Conservation (phyloP, 2,888 invertebrate species). For the Epinotia brunnichana region DNA sequence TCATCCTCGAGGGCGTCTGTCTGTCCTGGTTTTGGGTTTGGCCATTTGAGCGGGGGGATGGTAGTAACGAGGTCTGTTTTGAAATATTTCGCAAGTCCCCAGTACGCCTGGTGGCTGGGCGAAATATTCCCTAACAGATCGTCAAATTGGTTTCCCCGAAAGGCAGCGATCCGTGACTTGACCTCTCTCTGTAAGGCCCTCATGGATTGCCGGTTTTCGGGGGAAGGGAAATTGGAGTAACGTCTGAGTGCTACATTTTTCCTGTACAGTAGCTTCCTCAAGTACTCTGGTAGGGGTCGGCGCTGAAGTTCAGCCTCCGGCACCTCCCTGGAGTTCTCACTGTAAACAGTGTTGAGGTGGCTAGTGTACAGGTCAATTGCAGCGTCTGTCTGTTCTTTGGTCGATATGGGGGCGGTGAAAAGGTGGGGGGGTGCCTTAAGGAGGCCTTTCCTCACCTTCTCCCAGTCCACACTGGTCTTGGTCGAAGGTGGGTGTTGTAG, state of each 20-base stretch:
- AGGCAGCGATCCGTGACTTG: neutral
- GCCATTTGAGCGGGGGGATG: neutral
- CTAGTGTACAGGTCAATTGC: neutral
- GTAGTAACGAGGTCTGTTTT: neutral
- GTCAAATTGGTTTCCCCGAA: constrained; percentile 1
- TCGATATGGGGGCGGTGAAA: neutral
- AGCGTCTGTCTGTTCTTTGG: neutral
- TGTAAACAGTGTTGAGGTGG: neutral
- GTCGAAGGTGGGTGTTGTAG: neutral
- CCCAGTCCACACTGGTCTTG: neutral
- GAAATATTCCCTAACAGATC: neutral
- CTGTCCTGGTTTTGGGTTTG: neutral
- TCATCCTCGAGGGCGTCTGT: neutral
- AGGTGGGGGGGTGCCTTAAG: neutral
- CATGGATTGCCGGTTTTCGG: neutral
- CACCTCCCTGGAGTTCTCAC: neutral
- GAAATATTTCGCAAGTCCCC: constrained; percentile 15
- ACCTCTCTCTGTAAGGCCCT: neutral
- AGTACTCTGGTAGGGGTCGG: neutral
- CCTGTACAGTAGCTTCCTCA: neutral
- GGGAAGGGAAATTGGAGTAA: neutral
- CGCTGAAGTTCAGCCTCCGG: neutral
- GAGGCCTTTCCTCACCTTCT: neutral
- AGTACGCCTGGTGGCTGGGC: constrained; percentile 20
- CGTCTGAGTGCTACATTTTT: neutral